Percentiles rank a stretch among this genome's conserved stretches.
phyloP scores from a whole-genome alignment of 2,797 vertebrate species.

The Hybognathus amarus region DNA sequence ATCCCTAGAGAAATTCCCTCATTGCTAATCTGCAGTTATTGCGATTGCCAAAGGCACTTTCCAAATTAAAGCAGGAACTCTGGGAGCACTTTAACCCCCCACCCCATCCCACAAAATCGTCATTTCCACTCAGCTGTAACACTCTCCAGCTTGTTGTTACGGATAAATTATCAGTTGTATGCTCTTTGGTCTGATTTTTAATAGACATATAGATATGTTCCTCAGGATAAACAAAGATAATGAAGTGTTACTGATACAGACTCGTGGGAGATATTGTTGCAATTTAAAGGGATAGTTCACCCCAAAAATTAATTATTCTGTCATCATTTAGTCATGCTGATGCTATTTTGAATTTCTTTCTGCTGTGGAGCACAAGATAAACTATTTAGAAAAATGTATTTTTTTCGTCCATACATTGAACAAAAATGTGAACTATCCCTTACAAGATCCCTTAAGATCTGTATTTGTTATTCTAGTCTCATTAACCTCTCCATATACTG shows the following conservation, averaged over 20 bases:
- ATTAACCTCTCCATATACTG: not conserved
- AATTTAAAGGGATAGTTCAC: conserved; percentile 10
- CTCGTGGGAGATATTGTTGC: conserved; percentile 24
- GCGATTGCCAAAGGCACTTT: conserved; percentile 77
- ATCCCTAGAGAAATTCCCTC: conserved; percentile 80
- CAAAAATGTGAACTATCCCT: not conserved
- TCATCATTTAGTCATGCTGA: not conserved
- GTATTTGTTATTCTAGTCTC: not conserved
- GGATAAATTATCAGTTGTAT: conserved; percentile 60
- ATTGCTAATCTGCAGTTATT: conserved; percentile 85
- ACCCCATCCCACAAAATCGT: conserved; percentile 49
- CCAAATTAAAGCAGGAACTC: conserved; percentile 80
- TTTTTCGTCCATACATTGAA: too few relatives aligned
- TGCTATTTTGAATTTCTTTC: not conserved
- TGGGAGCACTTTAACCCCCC: conserved; percentile 70
- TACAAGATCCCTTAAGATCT: not conserved
- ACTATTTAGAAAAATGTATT: too few relatives aligned
- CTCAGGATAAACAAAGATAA: conserved; percentile 43
- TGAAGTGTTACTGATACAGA: conserved; percentile 40
- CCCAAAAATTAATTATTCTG: not conserved
- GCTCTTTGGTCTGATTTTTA: conserved; percentile 31
- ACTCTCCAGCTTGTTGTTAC: conserved; percentile 63
- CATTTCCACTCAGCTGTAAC: conserved; percentile 49
- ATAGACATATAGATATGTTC: conserved; percentile 31
- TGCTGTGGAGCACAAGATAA: not conserved